Percentiles rank a stretch among this genome's conserved stretches.
These are phyloP conservation scores for Leptodactylus fallax DNA, from an alignment of 2,797 vertebrate species.

Conservation along the genomic window DNA sequence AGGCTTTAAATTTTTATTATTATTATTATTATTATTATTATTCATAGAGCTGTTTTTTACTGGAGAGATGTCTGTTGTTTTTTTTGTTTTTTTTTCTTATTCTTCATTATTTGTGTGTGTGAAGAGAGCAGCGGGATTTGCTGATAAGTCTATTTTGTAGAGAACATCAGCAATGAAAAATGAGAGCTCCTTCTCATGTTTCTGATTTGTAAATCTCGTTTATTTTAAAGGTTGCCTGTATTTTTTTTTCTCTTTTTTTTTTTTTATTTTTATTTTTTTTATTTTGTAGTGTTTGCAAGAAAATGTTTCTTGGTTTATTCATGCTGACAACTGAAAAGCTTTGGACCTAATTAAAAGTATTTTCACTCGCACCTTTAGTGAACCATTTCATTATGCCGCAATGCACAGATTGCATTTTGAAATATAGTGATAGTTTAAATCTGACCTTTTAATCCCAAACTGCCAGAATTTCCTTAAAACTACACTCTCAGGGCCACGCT, in stretches of 20 bases:
- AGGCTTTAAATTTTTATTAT: not conserved
- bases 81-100: not conserved
- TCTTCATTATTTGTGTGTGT: slow-evolving; percentile 55
- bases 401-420: slow-evolving; percentile 84
- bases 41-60: not conserved
- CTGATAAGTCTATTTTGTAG: slow-evolving; percentile 62
- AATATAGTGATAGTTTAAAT: slow-evolving; percentile 83
- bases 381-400: slow-evolving; percentile 85
- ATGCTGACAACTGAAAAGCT: slow-evolving; percentile 86
- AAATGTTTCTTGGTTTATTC: slow-evolving; percentile 81
- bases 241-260: slow-evolving; percentile 68
- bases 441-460: slow-evolving; percentile 82
- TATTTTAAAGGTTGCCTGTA: slow-evolving; percentile 73
- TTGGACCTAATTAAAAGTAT: slow-evolving; percentile 87
- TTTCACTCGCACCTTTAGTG: slow-evolving; percentile 84
- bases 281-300: slow-evolving; percentile 73
- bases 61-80: not conserved
- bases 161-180: slow-evolving; percentile 61
- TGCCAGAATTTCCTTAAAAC: slow-evolving; percentile 80
- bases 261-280: slow-evolving; percentile 63
- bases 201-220: slow-evolving; percentile 62
- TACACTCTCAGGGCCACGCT: slow-evolving; percentile 66
- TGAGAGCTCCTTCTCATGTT: slow-evolving; percentile 59
- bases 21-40: not conserved
- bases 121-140: slow-evolving; percentile 54